Percentiles rank a stretch among this genome's conserved stretches.
Conservation (phyloP, 2,888 invertebrate species). For the Agrochola circellaris region DNA sequence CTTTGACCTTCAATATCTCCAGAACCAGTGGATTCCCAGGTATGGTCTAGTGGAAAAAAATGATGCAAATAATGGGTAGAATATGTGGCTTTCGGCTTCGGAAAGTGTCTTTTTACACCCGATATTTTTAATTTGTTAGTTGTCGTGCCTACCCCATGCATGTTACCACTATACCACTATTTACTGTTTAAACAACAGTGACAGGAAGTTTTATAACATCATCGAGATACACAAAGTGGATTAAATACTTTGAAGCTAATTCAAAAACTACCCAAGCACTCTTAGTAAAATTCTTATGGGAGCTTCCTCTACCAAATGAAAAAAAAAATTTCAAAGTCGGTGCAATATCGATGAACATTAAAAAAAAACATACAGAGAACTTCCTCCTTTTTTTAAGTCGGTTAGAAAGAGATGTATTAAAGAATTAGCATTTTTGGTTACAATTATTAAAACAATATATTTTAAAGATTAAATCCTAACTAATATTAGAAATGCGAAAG, state of each 20-base stretch:
- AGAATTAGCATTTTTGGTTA: not conserved
- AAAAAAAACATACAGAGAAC: not conserved
- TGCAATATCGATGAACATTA: no score
- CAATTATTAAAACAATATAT: not conserved
- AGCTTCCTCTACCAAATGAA: not conserved
- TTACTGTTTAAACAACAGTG: not conserved
- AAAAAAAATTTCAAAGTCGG: not conserved
- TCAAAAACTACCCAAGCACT: not conserved
- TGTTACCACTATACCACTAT: no score
- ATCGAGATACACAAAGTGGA: not conserved
- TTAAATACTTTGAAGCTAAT: not conserved
- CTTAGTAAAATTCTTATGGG: not conserved
- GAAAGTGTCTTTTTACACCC: no score
- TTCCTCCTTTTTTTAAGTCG: not conserved
- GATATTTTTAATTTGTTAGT: no score
- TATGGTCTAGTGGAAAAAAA: no score
- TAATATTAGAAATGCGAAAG: no score
- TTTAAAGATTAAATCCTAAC: no score
- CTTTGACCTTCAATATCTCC: no score
- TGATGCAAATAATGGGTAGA: no score
- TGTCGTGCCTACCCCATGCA: no score
- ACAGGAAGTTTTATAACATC: not conserved
- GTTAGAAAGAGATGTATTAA: not conserved
- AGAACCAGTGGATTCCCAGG: no score
- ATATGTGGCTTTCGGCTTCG: no score